A percentile compares a stretch with the other conserved stretches of the same genome.
Evolutionary conservation across 2,888 invertebrate genomes (phyloP).

Genomic region (Toxonevra muliebris): DNA sequence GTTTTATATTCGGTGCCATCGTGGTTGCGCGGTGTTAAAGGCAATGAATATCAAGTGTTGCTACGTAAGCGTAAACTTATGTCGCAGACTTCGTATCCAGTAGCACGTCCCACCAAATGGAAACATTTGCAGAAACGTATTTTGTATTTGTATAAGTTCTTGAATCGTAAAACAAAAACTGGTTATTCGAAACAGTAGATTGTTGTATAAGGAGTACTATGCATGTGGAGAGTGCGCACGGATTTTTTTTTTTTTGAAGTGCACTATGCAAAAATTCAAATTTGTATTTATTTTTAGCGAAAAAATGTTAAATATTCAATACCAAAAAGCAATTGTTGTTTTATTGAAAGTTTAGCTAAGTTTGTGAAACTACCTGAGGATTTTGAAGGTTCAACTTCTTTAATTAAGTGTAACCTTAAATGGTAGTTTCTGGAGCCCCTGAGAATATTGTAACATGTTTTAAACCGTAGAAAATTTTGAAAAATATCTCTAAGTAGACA

Average conservation of each 20-base stretch:
- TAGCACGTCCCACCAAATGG: conserved; percentile 81
- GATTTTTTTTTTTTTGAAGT: background rate
- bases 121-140: conserved; percentile 78
- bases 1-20: conserved; percentile 85
- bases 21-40: conserved; percentile 90
- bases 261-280: background rate
- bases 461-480: too few species aligned
- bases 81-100: conserved; percentile 68
- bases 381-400: too few species aligned
- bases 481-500: too few species aligned
- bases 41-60: conserved; percentile 80
- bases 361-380: too few species aligned
- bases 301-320: too few species aligned
- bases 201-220: background rate
- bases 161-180: conserved; percentile 84
- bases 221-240: too few species aligned
- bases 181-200: conserved; percentile 63
- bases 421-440: too few species aligned
- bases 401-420: too few species aligned
- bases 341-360: too few species aligned
- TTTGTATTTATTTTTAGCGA: too few species aligned
- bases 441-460: too few species aligned
- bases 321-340: too few species aligned
- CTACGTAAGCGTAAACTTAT: conserved; percentile 78
- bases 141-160: conserved; percentile 76